phyloP scores from a whole-genome alignment of 2,113 vertebrate species.

The Platysternon megacephalum region DNA sequence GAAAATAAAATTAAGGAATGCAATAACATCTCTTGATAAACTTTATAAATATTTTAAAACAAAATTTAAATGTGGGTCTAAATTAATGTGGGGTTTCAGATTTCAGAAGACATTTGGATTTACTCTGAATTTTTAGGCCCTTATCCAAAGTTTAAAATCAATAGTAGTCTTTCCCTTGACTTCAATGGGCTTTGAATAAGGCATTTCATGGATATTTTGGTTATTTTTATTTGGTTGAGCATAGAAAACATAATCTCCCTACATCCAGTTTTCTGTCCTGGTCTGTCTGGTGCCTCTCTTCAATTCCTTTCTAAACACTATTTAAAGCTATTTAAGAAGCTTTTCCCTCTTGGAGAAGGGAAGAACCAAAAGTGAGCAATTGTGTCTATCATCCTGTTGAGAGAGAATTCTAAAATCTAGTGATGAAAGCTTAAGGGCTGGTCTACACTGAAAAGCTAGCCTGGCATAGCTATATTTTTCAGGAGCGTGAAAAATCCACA shows the following conservation, averaged over 20 bases:
- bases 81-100: neutral
- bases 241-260: neutral
- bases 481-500: too few relatives aligned
- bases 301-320: neutral
- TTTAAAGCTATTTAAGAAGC: neutral
- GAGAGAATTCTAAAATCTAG: neutral
- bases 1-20: neutral
- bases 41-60: neutral
- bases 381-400: neutral
- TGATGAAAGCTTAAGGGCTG: neutral
- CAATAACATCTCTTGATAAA: neutral
- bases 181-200: neutral
- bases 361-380: neutral
- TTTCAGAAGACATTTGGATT: slow-evolving; percentile 4
- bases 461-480: too few relatives aligned
- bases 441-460: too few relatives aligned
- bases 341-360: neutral
- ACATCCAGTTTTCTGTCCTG: neutral
- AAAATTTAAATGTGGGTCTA: slow-evolving; percentile 3
- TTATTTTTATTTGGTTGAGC: neutral
- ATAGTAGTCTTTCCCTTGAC: neutral
- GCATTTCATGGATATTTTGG: neutral
- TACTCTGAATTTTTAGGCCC: neutral
- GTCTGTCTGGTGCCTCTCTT: neutral
- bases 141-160: neutral